phyloP scores from a whole-genome alignment of 2,113 vertebrate genomes.

The Perccottus glenii region DNA sequence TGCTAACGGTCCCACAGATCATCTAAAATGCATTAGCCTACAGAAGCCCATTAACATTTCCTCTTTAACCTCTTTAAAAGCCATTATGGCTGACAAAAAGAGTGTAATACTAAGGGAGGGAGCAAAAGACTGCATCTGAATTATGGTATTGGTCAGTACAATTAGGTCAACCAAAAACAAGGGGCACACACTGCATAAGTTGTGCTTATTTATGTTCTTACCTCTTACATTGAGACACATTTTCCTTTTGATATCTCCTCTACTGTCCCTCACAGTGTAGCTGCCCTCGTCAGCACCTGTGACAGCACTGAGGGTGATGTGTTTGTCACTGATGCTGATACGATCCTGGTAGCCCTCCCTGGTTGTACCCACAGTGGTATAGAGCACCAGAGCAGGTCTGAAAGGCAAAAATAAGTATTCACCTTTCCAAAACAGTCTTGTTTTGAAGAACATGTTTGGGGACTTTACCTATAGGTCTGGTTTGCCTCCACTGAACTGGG shows the following conservation, averaged over 20 bases:
- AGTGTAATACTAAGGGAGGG: constrained; percentile 8
- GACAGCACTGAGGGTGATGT: constrained; percentile 56
- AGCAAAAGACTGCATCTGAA: constrained; percentile 17
- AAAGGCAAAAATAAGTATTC: not conserved
- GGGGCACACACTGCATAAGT: not conserved
- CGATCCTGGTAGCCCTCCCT: constrained; percentile 61
- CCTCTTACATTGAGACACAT: constrained; percentile 81
- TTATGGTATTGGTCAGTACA: constrained; percentile 8
- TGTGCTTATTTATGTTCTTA: constrained; percentile 49
- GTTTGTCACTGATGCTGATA: constrained; percentile 32
- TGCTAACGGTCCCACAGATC: constrained; percentile 20
- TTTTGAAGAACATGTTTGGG: constrained; percentile 5
- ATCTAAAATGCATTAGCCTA: constrained; percentile 47
- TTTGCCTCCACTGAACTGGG: constrained; percentile 72
- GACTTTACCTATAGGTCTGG: constrained; percentile 64
- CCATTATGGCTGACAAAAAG: constrained; percentile 26
- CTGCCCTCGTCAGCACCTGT: constrained; percentile 76
- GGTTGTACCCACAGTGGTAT: constrained; percentile 30
- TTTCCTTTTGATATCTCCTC: constrained; percentile 57
- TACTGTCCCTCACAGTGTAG: constrained; percentile 70
- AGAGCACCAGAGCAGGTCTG: constrained; percentile 65
- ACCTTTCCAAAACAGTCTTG: not conserved
- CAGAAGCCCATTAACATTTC: constrained; percentile 43
- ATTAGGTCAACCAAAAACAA: not conserved
- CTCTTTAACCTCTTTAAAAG: constrained; percentile 61